Evolutionary conservation across 2,113 vertebrate genomes (phyloP).

Genomic region (Cryptotis parvus): DNA sequence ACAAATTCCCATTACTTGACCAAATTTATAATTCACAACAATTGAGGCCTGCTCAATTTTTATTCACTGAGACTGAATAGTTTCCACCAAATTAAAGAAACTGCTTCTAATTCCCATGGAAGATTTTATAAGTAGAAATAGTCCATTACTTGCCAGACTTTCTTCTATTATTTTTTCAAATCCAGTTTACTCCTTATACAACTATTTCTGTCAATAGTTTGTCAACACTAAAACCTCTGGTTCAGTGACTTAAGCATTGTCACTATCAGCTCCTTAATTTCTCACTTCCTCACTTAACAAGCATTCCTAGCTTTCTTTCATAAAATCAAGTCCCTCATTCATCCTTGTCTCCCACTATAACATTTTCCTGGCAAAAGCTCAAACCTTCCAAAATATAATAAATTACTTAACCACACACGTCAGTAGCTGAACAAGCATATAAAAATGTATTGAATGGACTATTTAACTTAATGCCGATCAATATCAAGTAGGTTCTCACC

Average conservation of each 20-base stretch:
- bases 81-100: neutral
- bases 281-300: neutral
- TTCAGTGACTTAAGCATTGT: neutral
- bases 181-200: neutral
- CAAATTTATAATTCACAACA: constrained; percentile 6
- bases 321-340: neutral
- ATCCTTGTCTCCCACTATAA: neutral
- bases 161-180: neutral
- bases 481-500: neutral
- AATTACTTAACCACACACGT: neutral
- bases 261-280: neutral
- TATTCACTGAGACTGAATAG: neutral
- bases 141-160: neutral
- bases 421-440: neutral
- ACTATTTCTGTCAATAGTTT: neutral
- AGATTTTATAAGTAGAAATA: neutral
- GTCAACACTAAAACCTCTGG: neutral
- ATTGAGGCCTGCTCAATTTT: neutral
- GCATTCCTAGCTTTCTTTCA: neutral
- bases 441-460: neutral
- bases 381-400: neutral
- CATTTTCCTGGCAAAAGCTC: neutral
- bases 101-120: constrained; percentile 2
- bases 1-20: neutral
- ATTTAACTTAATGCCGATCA: constrained; percentile 30